Evolutionary conservation across 2,888 invertebrate genomes (phyloP).

Genomic region (Chaitophorus viminalis): DNA sequence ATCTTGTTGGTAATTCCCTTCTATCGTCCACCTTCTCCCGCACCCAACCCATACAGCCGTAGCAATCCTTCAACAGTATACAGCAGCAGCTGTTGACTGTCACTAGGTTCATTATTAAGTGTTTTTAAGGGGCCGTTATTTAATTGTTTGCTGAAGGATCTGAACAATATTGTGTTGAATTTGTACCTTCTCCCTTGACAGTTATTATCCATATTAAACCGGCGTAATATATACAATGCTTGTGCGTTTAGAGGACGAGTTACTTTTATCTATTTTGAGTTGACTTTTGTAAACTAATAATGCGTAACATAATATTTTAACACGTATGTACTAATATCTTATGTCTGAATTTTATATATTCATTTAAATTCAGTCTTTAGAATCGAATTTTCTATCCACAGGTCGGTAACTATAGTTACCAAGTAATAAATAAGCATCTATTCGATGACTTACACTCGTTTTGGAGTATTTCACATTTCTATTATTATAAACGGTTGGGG

Average conservation of each 20-base stretch:
- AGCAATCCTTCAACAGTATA: constrained; percentile 14
- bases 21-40: neutral
- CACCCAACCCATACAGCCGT: neutral
- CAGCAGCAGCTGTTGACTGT: constrained; percentile 55
- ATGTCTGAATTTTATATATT: too few species aligned
- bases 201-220: constrained; percentile 37
- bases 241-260: neutral
- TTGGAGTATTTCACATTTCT: too few species aligned
- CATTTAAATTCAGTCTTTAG: too few species aligned
- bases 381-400: too few species aligned
- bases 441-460: too few species aligned
- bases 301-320: neutral
- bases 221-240: constrained; percentile 21
- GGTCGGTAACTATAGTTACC: too few species aligned
- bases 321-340: neutral
- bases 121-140: constrained; percentile 30
- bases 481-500: too few species aligned
- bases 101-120: constrained; percentile 54
- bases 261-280: neutral
- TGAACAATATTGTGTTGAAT: constrained; percentile 44
- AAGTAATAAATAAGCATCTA: too few species aligned
- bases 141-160: constrained; percentile 58
- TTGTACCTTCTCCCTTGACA: constrained; percentile 32
- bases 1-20: constrained; percentile 4
- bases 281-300: neutral